phyloP scores from a whole-genome alignment of 1,140 invertebrate species.

The Rhizoglyphus robini region DNA sequence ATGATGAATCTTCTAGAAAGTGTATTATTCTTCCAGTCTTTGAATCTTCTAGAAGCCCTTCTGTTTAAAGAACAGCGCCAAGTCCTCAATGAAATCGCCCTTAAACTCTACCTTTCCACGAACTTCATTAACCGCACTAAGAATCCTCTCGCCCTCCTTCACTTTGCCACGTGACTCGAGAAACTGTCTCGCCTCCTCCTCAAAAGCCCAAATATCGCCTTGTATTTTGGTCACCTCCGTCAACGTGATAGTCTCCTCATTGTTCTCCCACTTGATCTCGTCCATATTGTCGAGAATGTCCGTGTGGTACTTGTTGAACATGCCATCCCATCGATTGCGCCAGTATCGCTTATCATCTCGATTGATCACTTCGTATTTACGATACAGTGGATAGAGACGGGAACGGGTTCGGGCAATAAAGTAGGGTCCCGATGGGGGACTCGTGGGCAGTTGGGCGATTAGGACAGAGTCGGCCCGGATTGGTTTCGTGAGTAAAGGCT shows the following conservation, averaged over 20 bases:
- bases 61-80: background rate
- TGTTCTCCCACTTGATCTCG: slow-evolving; percentile 14
- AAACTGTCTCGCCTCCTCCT: slow-evolving; percentile 22
- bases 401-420: slow-evolving; percentile 25
- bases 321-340: slow-evolving; percentile 14
- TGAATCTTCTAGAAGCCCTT: slow-evolving; percentile 8
- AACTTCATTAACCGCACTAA: slow-evolving; percentile 25
- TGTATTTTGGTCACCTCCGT: slow-evolving; percentile 26
- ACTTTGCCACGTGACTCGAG: slow-evolving; percentile 19
- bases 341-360: slow-evolving; percentile 4
- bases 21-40: too few species aligned
- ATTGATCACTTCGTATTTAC: slow-evolving; percentile 3
- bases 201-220: slow-evolving; percentile 28
- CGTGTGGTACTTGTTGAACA: slow-evolving; percentile 16
- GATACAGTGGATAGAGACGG: slow-evolving; percentile 28
- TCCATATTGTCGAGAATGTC: slow-evolving; percentile 14
- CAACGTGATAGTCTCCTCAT: slow-evolving; percentile 16
- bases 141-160: background rate
- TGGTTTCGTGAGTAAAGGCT: slow-evolving; percentile 13
- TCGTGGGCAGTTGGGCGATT: slow-evolving; percentile 23
- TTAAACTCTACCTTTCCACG: slow-evolving; percentile 23
- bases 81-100: slow-evolving; percentile 20
- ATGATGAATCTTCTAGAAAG: too few species aligned
- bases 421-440: slow-evolving; percentile 25
- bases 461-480: background rate